phyloP scores from a whole-genome alignment of 2,113 vertebrate genomes.

The Malaclemys terrapin region DNA sequence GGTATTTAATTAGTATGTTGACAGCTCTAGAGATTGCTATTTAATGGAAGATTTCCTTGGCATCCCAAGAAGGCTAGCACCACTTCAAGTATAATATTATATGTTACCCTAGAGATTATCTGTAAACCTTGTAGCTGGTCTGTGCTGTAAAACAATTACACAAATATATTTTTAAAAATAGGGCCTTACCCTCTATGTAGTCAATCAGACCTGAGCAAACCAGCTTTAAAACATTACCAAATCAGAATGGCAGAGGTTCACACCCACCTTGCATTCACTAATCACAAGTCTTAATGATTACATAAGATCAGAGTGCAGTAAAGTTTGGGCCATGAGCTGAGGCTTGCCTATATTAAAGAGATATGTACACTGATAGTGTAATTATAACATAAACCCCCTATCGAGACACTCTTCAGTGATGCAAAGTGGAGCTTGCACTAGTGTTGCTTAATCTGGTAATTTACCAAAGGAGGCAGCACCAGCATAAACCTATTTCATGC shows the following conservation, averaged over 20 bases:
- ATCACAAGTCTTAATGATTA: neutral
- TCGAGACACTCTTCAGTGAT: neutral
- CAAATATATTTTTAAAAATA: neutral
- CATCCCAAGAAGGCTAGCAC: neutral
- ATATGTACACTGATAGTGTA: neutral
- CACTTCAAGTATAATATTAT: neutral
- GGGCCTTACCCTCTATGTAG: neutral
- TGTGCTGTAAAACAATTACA: neutral
- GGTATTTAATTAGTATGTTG: conserved; percentile 57
- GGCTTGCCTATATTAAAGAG: neutral
- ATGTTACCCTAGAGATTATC: neutral
- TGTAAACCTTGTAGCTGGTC: conserved; percentile 4
- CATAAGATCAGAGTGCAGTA: neutral
- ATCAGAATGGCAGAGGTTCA: neutral
- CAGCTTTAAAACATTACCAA: neutral
- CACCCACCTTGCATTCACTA: neutral
- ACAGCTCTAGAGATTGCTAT: conserved; percentile 40
- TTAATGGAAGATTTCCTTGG: conserved; percentile 8
- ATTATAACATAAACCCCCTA: neutral
- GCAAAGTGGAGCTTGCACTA: neutral
- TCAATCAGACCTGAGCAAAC: neutral
- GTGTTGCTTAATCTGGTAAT: neutral
- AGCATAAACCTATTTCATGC: neutral
- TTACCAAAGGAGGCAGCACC: neutral
- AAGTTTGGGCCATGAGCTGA: neutral